These are phyloP conservation scores for Xiphydria camelus DNA, from an alignment of 2,888 invertebrate genomes.

Conservation along the genomic window DNA sequence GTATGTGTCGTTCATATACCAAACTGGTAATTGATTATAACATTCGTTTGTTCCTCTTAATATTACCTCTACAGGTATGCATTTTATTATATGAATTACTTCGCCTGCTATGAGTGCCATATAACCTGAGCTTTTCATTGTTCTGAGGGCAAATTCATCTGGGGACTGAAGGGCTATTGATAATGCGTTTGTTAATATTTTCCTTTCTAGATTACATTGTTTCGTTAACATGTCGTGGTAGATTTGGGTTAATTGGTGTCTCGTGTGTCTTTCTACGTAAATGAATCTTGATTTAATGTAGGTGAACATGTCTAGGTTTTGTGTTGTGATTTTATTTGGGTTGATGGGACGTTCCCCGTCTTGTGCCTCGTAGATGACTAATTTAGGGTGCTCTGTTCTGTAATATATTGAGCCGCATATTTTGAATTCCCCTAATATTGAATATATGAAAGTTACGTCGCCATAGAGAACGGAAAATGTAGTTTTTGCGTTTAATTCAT, in stretches of 20 bases:
- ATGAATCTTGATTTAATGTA: slow-evolving; percentile 30
- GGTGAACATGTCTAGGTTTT: slow-evolving; percentile 19
- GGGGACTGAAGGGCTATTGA: slow-evolving; percentile 27
- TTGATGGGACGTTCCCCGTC: background rate
- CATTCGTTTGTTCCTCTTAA: slow-evolving; percentile 21
- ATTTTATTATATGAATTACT: slow-evolving; percentile 28
- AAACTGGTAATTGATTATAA: slow-evolving; percentile 25
- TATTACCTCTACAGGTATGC: slow-evolving; percentile 18
- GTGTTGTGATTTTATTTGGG: background rate
- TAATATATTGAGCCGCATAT: slow-evolving; percentile 16
- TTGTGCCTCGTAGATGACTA: slow-evolving; percentile 16
- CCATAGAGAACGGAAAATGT: too few species aligned
- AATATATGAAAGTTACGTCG: too few species aligned
- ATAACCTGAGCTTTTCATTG: slow-evolving; percentile 34
- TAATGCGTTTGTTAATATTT: slow-evolving; percentile 32
- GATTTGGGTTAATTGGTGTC: slow-evolving; percentile 19
- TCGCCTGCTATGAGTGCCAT: slow-evolving; percentile 33
- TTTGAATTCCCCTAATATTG: too few species aligned
- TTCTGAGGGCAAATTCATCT: slow-evolving; percentile 30
- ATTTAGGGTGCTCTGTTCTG: slow-evolving; percentile 23
- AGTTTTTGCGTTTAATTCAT: too few species aligned
- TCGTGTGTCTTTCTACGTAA: slow-evolving; percentile 29
- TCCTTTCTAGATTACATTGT: slow-evolving; percentile 30
- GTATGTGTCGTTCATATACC: slow-evolving; percentile 17
- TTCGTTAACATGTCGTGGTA: slow-evolving; percentile 30